Evolutionary conservation across 37 sponge, comb jelly and placozoan genomes (phyloP).

Genomic region (Cladorhizidae sp.): DNA sequence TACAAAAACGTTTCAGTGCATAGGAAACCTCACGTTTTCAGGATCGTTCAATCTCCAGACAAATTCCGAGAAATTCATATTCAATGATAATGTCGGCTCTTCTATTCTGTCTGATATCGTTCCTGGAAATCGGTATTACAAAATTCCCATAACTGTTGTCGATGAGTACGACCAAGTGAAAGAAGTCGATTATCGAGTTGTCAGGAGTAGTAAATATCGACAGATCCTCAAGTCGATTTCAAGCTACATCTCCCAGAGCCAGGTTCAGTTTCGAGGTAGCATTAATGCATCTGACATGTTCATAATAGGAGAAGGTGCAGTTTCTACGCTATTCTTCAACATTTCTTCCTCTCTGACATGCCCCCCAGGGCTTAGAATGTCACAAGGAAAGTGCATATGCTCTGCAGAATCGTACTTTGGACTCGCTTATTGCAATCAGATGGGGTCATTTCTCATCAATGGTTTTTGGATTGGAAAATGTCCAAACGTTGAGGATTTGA

Average conservation of each 20-base stretch:
- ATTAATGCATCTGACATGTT: background rate
- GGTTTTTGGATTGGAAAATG: conserved; percentile 10
- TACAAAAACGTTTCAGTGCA: background rate
- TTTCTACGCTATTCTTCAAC: background rate
- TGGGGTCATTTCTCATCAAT: background rate
- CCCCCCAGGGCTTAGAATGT: background rate
- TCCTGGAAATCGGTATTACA: background rate
- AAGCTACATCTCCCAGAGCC: background rate
- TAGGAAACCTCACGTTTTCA: background rate
- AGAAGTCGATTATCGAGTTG: background rate
- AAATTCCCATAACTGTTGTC: background rate
- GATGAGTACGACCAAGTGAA: background rate
- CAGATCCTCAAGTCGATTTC: background rate
- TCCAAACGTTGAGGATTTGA: background rate
- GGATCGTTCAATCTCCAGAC: background rate
- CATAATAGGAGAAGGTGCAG: background rate
- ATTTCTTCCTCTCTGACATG: background rate
- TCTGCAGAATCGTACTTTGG: background rate
- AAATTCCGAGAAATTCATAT: too few species aligned
- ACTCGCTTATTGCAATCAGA: background rate
- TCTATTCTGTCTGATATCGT: background rate
- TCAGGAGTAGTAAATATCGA: background rate
- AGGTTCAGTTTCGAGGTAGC: background rate
- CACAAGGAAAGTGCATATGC: background rate
- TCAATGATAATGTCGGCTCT: background rate